Evolutionary conservation across 2,113 vertebrate species (phyloP), one percentile per base, ranked within the genome.

Genomic region (Macrotis lagotis): DNA sequence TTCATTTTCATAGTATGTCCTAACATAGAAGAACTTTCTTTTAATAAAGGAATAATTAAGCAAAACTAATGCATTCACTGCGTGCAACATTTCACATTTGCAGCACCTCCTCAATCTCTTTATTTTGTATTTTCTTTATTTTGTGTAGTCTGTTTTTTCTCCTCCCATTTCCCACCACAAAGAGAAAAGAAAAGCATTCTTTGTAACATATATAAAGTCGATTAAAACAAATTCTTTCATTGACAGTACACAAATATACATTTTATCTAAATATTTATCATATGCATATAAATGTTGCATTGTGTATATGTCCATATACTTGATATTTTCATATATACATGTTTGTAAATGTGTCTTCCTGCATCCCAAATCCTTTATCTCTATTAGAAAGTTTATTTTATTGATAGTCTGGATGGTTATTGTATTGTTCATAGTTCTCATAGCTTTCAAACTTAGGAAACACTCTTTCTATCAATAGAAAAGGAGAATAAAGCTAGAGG

Each of bases 381-480:
- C 31, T 66, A 66, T 66, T 14, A 66, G 28, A 66, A 66, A 66
- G 10, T 66, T 4, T 66, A 66, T 66, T 66, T 37, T 31, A 37
- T 3, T 66, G 10, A 2, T 59, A 31, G 28, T 66, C 11, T 66
- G 55, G 28, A 59, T 31, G 9, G 55, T 37, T 66, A 66, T 37
- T 12, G 28, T 37, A 14, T 66, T 31, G 55, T 12, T 66, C 55
- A 14, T 66, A 66, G 55, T 37, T 88, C 83, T 92, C 16, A 93
- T 52, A 93, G 49, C 8, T 16, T 92, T 25, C 14, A 95, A 94
- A 25, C 37, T 93, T 31, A 93, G 14, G 88, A 90, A 88, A 90
- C 83, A 90, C n/a, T 90, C 31, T 89, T 44, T 93, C 88, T 50
- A 31, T 88, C 88, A 66, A 10, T 47, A 95, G 89, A 51, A 8